Evolutionary conservation across 2,113 vertebrate species (phyloP), one percentile per base, ranked within the genome.

Genomic region (Zosterops hypoxanthus): DNA sequence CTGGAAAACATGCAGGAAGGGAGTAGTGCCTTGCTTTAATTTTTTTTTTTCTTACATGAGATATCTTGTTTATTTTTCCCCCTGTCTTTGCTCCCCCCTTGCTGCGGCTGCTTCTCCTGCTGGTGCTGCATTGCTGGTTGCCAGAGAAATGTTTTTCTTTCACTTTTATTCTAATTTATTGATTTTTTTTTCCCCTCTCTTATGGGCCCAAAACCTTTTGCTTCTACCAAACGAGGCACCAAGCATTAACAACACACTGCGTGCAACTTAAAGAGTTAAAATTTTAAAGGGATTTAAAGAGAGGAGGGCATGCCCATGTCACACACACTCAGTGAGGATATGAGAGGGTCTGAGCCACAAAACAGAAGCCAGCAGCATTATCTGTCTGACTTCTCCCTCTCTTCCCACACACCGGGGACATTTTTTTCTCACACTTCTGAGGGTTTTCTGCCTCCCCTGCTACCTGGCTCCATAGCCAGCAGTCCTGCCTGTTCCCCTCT

Each of bases 111-210:
- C 90, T 85, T 94, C 95, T 94, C 93, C 94, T 97, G 94, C 92
- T 96, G 95, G 87, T 83, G 91, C 85, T 92, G 85, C 76, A 6
- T 94, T 85, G 29, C 79, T 81, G 69, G 13, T 81, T 96, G 95
- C 95, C 94, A 96, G 94, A 96, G 56, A 95, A 97, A 92, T 95
- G 61, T 84, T 96, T 95, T 95, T 77, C 92, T 88, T 93, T 91
- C 88, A 87, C 89, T 94, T 95, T 92, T 92, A 78, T 85, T 94
- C 23, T 86, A 92, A 86, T 83, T 90, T 92, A 81, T 92, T 73
- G 76, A 68, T 41, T 34, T 15, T 41, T 34, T 15, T 1, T 0
- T 0, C 20, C 33, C 46, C 33, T 29, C 12, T 0, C 3, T 90
- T 65, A 65, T 33, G 19, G 47, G 20, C 71, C 88, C 71, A 60